A percentile compares a stretch with the other conserved stretches of the same genome.
phyloP scores from a whole-genome alignment of 2,797 vertebrate species.

The Menidia menidia region DNA sequence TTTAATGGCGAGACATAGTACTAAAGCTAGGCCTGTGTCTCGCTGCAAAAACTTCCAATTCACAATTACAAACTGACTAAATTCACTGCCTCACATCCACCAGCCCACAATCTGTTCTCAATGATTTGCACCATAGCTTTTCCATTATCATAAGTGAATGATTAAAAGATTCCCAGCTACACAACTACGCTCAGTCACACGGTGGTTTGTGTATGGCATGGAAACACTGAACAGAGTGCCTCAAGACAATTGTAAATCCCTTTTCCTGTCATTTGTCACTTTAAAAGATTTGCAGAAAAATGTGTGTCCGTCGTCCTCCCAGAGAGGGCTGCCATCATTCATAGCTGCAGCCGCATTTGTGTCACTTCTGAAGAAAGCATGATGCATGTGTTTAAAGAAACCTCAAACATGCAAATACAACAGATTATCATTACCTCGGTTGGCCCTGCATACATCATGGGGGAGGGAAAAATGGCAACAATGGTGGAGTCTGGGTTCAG shows the following conservation, averaged over 20 bases:
- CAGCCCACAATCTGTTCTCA: constrained; percentile 65
- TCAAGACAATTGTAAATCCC: constrained; percentile 39
- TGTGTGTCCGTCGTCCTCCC: constrained; percentile 19
- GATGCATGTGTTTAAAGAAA: constrained; percentile 19
- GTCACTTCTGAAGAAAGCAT: constrained; percentile 36
- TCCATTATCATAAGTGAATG: constrained; percentile 63
- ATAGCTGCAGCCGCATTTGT: constrained; percentile 13
- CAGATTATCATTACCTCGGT: constrained; percentile 88
- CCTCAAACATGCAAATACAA: constrained; percentile 20
- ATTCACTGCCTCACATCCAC: constrained; percentile 37
- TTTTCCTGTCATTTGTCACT: constrained; percentile 54
- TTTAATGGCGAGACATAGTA: constrained; percentile 13
- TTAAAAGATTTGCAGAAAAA: constrained; percentile 34
- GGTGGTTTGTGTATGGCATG: constrained; percentile 30
- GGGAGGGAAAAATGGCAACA: constrained; percentile 97
- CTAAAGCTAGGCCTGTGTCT: background rate
- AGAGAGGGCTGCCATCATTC: constrained; percentile 18
- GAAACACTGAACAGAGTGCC: constrained; percentile 45
- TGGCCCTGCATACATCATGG: constrained; percentile 99
- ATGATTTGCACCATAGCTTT: constrained; percentile 59
- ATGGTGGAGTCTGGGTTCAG: constrained; percentile 91
- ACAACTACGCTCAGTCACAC: constrained; percentile 48
- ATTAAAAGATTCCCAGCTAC: constrained; percentile 68
- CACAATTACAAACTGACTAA: constrained; percentile 34
- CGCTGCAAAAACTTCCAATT: constrained; percentile 28